These are phyloP conservation scores for Drosophila leonis DNA, from an alignment of 2,888 invertebrate species.

Conservation along the genomic window DNA sequence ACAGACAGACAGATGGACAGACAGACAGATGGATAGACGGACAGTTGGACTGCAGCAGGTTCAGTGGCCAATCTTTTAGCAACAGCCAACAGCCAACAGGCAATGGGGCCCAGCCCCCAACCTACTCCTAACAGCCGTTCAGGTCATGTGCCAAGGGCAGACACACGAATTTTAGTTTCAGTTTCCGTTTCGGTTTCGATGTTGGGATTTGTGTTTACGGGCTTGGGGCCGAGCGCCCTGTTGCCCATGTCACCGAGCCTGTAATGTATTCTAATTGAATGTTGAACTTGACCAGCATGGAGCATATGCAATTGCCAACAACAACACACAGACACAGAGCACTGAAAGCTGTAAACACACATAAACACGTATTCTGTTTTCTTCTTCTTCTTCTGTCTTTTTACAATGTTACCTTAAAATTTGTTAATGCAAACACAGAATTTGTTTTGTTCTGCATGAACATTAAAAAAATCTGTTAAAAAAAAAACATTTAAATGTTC, in stretches of 20 bases:
- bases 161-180: constrained; percentile 22
- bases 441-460: not conserved
- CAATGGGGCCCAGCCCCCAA: not conserved
- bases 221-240: not conserved
- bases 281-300: constrained; percentile 73
- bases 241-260: constrained; percentile 71
- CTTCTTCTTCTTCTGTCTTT: not conserved
- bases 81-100: not conserved
- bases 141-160: constrained; percentile 58
- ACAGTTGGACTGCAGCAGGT: constrained; percentile 13
- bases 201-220: constrained; percentile 27
- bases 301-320: constrained; percentile 49
- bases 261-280: constrained; percentile 81
- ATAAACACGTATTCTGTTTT: not conserved
- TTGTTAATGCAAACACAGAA: constrained; percentile 2
- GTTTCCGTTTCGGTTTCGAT: constrained; percentile 40
- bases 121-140: constrained; percentile 3
- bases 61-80: constrained; percentile 28
- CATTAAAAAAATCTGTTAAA: not conserved
- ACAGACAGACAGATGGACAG: not conserved
- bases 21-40: not conserved
- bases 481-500: not conserved
- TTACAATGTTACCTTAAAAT: constrained; percentile 1
- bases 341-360: not conserved
- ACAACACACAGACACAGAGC: not conserved